Evolutionary conservation across 1,140 invertebrate genomes (phyloP).

Genomic region (Drosophila sechellia): DNA sequence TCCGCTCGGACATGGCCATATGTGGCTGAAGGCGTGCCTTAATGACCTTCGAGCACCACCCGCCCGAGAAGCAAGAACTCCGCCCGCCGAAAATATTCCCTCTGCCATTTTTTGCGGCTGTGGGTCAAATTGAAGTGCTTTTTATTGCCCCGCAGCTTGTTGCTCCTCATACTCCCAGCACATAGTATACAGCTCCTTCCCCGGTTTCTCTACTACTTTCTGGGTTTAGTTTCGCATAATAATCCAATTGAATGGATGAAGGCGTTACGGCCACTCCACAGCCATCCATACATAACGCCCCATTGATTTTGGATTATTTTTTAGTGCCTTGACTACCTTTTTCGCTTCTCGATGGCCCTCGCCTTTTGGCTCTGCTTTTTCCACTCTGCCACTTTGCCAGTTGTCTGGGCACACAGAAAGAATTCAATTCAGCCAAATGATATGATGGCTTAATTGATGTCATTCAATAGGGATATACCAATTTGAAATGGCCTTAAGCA

Average conservation of each 20-base stretch:
- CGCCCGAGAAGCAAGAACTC: constrained; percentile 20
- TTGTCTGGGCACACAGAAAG: constrained; percentile 14
- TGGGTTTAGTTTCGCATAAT: constrained; percentile 75
- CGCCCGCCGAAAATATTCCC: constrained; percentile 17
- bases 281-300: constrained; percentile 69
- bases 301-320: constrained; percentile 83
- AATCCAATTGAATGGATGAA: constrained; percentile 70
- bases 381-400: constrained; percentile 20
- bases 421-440: not conserved
- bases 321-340: constrained; percentile 78
- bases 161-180: constrained; percentile 47
- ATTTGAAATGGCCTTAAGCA: too few species aligned
- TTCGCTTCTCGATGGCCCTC: constrained; percentile 42
- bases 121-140: constrained; percentile 82
- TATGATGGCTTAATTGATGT: not conserved
- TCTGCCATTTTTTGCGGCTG: constrained; percentile 39
- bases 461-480: not conserved
- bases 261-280: constrained; percentile 14
- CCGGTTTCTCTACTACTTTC: constrained; percentile 16
- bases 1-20: constrained; percentile 64
- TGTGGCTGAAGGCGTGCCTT: constrained; percentile 53
- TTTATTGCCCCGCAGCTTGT: constrained; percentile 80
- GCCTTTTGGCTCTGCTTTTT: constrained; percentile 9
- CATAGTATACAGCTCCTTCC: constrained; percentile 3
- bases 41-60: constrained; percentile 64